These are phyloP conservation scores for Theristicus caerulescens DNA, from an alignment of 2,113 vertebrate species.

Conservation along the genomic window DNA sequence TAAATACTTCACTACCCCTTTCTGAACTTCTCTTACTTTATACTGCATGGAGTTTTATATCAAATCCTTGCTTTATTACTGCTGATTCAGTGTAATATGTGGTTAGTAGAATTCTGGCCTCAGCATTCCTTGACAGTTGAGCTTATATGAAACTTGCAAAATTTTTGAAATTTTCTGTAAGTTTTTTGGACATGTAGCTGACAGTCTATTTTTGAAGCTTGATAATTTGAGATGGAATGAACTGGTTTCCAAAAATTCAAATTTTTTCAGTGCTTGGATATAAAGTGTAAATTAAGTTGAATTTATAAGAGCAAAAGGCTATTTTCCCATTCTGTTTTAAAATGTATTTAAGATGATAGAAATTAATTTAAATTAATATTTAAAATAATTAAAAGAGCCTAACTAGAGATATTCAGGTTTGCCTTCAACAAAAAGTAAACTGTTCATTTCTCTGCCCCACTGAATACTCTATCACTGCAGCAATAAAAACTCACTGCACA, in stretches of 20 bases:
- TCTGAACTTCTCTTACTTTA: not conserved
- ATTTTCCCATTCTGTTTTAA: not conserved
- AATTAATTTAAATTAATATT: not conserved
- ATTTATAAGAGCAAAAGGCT: not conserved
- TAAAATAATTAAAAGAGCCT: not conserved
- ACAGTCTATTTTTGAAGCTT: not conserved
- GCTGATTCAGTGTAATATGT: not conserved
- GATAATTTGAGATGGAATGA: not conserved
- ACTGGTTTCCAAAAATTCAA: not conserved
- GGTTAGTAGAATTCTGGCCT: not conserved
- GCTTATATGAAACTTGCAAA: not conserved
- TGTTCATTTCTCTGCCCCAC: not conserved
- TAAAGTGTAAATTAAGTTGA: not conserved
- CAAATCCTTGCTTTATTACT: not conserved
- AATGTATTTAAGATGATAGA: not conserved
- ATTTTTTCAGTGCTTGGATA: not conserved
- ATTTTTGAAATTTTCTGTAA: not conserved
- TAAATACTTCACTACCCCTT: not conserved
- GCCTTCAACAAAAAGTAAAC: not conserved
- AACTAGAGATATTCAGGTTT: not conserved
- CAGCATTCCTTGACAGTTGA: not conserved
- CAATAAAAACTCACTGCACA: not conserved
- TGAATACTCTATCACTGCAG: not conserved
- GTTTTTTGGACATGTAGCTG: not conserved
- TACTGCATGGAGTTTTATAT: not conserved